Evolutionary conservation across 2,888 invertebrate genomes (phyloP).

Genomic region (Chaetogeoica ovagalla): DNA sequence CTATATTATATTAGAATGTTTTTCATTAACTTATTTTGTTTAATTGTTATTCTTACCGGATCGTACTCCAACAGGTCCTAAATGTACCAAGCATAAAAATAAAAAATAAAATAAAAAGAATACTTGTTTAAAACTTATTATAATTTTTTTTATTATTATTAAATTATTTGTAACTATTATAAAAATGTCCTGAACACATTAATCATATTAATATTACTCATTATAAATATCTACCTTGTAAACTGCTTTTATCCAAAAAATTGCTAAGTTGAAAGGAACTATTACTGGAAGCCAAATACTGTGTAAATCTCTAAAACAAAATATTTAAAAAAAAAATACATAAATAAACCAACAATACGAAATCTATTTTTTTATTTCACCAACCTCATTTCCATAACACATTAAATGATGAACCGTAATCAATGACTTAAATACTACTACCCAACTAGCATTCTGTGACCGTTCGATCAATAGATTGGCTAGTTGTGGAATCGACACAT

Average conservation of each 20-base stretch:
- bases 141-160: background rate
- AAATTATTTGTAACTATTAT: constrained; percentile 11
- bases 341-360: background rate
- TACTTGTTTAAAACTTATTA: constrained; percentile 36
- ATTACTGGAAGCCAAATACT: constrained; percentile 99
- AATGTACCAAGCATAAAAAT: constrained; percentile 53
- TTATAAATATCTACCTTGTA: constrained; percentile 80
- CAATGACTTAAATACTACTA: constrained; percentile 96
- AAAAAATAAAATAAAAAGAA: constrained; percentile 30
- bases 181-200: background rate
- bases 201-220: background rate
- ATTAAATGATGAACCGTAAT: constrained; percentile 98
- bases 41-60: constrained; percentile 43
- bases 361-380: constrained; percentile 56
- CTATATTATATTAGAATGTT: background rate
- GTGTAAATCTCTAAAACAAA: constrained; percentile 89
- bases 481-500: constrained; percentile 98
- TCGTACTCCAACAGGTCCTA: constrained; percentile 48
- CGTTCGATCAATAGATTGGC: constrained; percentile 97
- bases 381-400: constrained; percentile 99
- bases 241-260: constrained; percentile 96
- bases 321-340: constrained; percentile 49
- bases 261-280: constrained; percentile 97
- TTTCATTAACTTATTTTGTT: constrained; percentile 34
- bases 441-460: constrained; percentile 97